Percentiles rank a stretch among this genome's conserved stretches.
Evolutionary conservation across 2,113 vertebrate species (phyloP).

Genomic region (Columba janthina): DNA sequence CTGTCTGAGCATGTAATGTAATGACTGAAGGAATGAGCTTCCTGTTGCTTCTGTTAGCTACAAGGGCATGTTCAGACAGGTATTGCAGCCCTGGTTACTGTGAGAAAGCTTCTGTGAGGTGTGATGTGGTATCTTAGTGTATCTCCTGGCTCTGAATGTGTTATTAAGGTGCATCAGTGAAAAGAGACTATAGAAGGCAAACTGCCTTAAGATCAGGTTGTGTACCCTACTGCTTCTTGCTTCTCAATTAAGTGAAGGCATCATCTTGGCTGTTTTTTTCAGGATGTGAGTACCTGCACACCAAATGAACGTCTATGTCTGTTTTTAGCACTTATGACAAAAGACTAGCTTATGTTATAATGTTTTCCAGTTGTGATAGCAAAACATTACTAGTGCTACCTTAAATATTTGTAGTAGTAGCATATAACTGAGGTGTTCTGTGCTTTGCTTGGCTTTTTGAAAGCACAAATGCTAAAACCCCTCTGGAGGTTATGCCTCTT

Average conservation of each 20-base stretch:
- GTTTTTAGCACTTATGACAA: accelerated
- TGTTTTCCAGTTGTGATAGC: not conserved
- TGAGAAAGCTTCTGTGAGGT: not conserved
- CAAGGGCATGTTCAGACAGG: not conserved
- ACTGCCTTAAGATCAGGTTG: not conserved
- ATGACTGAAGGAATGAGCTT: not conserved
- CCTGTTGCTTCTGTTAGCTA: not conserved
- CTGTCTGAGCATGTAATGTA: not conserved
- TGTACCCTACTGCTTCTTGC: not conserved
- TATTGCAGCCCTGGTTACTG: not conserved
- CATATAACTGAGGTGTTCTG: accelerated
- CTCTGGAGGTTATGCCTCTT: not conserved
- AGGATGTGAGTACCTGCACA: accelerated
- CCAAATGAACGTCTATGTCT: not conserved
- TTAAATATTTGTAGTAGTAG: not conserved
- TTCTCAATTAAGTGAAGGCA: not conserved
- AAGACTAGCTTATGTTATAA: not conserved
- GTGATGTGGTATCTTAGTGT: not conserved
- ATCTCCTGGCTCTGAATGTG: not conserved
- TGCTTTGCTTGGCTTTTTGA: accelerated
- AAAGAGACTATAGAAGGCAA: not conserved
- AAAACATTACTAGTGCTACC: not conserved
- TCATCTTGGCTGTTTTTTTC: not conserved
- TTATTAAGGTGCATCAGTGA: accelerated
- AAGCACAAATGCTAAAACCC: accelerated